Conservation (phyloP, 37 sponge, comb jelly and placozoan genomes). For the Axinella damicornis region DNA sequence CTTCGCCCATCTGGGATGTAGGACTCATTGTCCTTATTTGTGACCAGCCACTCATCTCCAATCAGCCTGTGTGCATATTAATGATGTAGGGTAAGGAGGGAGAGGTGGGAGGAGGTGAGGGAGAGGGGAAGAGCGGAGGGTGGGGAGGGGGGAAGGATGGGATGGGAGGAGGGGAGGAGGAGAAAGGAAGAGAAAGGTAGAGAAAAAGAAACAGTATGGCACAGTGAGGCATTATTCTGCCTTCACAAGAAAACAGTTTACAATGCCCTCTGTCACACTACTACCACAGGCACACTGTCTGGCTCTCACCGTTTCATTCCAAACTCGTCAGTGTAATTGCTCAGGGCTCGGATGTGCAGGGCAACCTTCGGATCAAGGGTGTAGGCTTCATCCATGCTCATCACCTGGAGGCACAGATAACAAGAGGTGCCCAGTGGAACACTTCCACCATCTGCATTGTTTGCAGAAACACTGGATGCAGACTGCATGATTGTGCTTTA, state of each 20-base stretch:
- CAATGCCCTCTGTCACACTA: background rate
- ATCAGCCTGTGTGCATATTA: conserved; percentile 51
- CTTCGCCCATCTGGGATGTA: too few species aligned
- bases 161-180: too few species aligned
- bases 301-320: conserved; percentile 59
- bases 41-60: conserved; percentile 95
- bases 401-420: conserved; percentile 46
- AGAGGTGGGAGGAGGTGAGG: too few species aligned
- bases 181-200: too few species aligned
- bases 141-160: background rate
- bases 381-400: conserved; percentile 55
- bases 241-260: too few species aligned
- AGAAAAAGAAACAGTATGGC: too few species aligned
- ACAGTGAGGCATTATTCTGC: too few species aligned
- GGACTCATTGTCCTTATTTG: conserved; percentile 12
- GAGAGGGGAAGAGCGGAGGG: background rate
- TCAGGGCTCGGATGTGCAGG: conserved; percentile 74
- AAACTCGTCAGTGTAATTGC: conserved; percentile 81
- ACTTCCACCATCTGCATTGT: too few species aligned
- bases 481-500: too few species aligned
- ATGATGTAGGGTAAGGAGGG: too few species aligned
- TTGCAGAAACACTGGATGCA: too few species aligned
- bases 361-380: conserved; percentile 77
- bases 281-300: background rate
- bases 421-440: too few species aligned